phyloP scores from a whole-genome alignment of 2,888 invertebrate genomes.

The Mayetiola destructor region DNA sequence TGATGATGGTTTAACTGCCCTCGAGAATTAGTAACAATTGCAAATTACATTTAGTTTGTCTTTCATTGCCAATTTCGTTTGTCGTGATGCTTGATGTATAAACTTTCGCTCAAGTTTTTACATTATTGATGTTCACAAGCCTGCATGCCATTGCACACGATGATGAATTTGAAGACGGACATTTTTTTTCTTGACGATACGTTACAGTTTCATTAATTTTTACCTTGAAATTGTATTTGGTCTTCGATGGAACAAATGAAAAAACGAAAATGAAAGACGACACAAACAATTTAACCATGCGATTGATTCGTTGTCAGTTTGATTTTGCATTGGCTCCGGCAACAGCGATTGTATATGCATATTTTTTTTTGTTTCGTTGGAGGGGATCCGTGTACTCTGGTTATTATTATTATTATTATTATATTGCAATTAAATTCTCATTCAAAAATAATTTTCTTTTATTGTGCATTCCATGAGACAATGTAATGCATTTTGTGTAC shows the following conservation, averaged over 20 bases:
- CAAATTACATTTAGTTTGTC: not conserved
- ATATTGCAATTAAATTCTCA: too few species aligned
- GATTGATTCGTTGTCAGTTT: too few species aligned
- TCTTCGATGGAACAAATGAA: not conserved
- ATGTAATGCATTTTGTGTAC: not conserved
- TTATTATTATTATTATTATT: conserved; percentile 5
- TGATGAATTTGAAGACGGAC: not conserved
- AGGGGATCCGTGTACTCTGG: not conserved
- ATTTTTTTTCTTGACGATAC: conserved; percentile 7
- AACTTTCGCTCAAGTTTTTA: not conserved
- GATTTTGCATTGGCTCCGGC: too few species aligned
- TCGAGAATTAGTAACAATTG: conserved; percentile 7
- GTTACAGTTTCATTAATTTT: conserved; percentile 10
- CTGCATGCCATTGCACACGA: too few species aligned
- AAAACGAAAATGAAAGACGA: not conserved
- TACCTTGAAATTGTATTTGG: conserved; percentile 1
- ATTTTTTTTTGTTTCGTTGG: not conserved
- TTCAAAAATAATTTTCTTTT: not conserved
- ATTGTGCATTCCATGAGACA: not conserved
- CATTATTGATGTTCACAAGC: too few species aligned
- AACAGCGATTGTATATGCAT: too few species aligned
- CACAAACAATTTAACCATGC: too few species aligned
- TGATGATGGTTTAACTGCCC: conserved; percentile 11
- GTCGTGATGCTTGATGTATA: conserved; percentile 10
- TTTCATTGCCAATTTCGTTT: not conserved